Percentiles rank a stretch among this genome's conserved stretches.
Evolutionary conservation across 2,888 invertebrate genomes (phyloP).

Genomic region (Trichogramma evanescens): DNA sequence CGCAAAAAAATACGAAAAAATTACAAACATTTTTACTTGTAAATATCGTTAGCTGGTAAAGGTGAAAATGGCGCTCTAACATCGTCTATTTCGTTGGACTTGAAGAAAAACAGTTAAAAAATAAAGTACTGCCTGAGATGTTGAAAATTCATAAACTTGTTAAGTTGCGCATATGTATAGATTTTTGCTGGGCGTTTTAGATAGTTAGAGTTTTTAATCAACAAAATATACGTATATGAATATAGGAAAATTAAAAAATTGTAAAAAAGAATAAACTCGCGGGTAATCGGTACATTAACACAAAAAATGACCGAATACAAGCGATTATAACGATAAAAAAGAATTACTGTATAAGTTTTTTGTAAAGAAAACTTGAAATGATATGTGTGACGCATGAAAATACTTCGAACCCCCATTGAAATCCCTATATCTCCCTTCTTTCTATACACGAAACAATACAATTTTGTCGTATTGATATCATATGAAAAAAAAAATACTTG

Average conservation of each 20-base stretch:
- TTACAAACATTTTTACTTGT: slow-evolving; percentile 16
- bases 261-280: too few relatives aligned
- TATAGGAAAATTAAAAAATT: too few relatives aligned
- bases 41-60: slow-evolving; percentile 3
- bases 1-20: background rate
- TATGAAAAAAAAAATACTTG: slow-evolving; percentile 3
- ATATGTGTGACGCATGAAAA: too few relatives aligned
- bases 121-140: slow-evolving; percentile 20
- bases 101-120: slow-evolving; percentile 14
- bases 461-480: background rate
- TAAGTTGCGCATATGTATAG: slow-evolving; percentile 12
- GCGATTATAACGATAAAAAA: too few relatives aligned
- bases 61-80: background rate
- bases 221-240: background rate
- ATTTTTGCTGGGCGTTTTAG: slow-evolving; percentile 10
- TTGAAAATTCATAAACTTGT: slow-evolving; percentile 15
- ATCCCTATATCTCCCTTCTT: slow-evolving; percentile 1
- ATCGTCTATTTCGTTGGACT: background rate
- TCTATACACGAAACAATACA: background rate
- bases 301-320: too few relatives aligned
- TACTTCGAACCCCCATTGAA: too few relatives aligned
- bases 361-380: too few relatives aligned
- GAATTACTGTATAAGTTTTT: too few relatives aligned
- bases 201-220: slow-evolving; percentile 11
- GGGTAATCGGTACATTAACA: too few relatives aligned